Percentiles rank a stretch among this genome's conserved stretches.
Evolutionary conservation across 2,113 vertebrate genomes (phyloP).

Genomic region (Leucoraja erinaceus): DNA sequence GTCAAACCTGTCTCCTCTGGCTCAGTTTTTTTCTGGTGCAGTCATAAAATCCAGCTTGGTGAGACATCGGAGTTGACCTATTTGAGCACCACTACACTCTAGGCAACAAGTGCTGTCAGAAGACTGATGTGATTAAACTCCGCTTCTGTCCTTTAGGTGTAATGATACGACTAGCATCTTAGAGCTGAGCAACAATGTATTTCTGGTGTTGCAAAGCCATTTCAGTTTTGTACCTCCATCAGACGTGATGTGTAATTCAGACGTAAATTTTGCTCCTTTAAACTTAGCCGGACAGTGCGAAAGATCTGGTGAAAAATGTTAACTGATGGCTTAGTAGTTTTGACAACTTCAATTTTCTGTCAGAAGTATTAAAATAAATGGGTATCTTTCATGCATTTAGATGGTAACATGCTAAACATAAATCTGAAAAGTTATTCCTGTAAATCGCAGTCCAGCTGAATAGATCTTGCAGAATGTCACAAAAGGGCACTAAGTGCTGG

Average conservation of each 20-base stretch:
- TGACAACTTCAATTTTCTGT: background rate
- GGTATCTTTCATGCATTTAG: background rate
- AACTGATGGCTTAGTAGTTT: background rate
- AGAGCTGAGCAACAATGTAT: background rate
- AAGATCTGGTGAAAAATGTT: background rate
- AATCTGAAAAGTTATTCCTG: background rate
- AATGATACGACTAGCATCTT: background rate
- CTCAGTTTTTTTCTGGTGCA: background rate
- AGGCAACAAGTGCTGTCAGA: background rate
- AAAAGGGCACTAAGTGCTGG: too few species aligned
- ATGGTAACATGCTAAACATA: background rate
- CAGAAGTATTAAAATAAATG: background rate
- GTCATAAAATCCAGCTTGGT: background rate
- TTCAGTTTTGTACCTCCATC: background rate
- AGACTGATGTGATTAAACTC: background rate
- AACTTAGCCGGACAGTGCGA: background rate
- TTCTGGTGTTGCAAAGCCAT: background rate
- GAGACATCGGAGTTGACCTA: background rate
- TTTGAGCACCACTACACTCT: background rate
- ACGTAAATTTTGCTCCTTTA: background rate
- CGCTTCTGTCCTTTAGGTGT: background rate
- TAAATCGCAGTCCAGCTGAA: background rate
- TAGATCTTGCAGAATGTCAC: background rate
- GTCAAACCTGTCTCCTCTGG: background rate
- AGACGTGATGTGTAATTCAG: too few species aligned